Evolutionary conservation across 2,113 vertebrate genomes (phyloP), one percentile per base, ranked within the genome.

Genomic region (Sphaerodactylus townsendi): DNA sequence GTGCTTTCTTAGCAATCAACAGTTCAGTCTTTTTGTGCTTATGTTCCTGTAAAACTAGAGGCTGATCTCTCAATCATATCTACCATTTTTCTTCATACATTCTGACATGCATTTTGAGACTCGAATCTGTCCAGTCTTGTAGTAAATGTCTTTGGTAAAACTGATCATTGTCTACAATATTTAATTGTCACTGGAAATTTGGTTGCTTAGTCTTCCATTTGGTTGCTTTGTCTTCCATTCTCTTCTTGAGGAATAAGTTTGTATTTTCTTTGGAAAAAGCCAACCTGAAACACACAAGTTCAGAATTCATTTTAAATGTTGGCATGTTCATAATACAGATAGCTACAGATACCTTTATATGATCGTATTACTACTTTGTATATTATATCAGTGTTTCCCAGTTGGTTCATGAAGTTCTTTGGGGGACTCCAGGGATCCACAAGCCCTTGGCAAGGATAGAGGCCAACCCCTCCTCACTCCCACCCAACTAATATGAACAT

Each of bases 251-350:
- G 66, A 68, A 95, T 89, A 17, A 93, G 87, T 91, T 96, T 95
- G 75, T 97, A 95, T n/a, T 93, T 93, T 90, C 98, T 96, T 96
- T 98, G 97, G 87, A 99, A 99, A 97, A 99, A 99, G 59, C 98
- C 98, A 72, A 93, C 91, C 98, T 99, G 96, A 82, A 96, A 95
- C 53, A 93, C 48, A 94, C 23, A 94, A 93, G 93, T 83, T 85
- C 50, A 87, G 25, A 89, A 85, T 81, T 78, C 78, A 33, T 77
- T 84, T 28, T 35, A 33, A 48, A 50, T 37, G 41, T 91, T n/a
- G 90, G 79, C 80, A 89, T 62, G 78, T 71, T 3, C 73, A 72
- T 81, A n/a, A n/a, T n/a, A n/a, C n/a, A n/a, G n/a, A n/a, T n/a
- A n/a, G n/a, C n/a, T n/a, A n/a, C n/a, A n/a, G n/a, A n/a, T n/a